Base-by-base conservation (phyloP, 1,140 invertebrate genomes). In the Amyelois transitella region DNA sequence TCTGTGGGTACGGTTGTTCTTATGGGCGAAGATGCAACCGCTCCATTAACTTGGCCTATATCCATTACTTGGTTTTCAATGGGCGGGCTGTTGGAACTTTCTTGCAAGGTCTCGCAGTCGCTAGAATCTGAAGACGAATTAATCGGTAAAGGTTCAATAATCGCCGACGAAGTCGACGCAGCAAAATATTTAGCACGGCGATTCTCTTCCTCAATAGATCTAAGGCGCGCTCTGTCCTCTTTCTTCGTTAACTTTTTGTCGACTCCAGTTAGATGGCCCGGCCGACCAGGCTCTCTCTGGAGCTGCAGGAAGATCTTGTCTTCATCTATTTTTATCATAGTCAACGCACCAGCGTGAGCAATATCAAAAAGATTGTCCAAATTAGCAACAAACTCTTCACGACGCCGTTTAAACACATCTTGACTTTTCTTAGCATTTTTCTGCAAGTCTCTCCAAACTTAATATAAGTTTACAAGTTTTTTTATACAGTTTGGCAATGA, bases 221-320 rank as follows among this genome's bases (percentile, higher is more conserved):
- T 47, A 20, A 47, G 45, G 18, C 45, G 14, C 45, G 45, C 62
- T 18, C 55, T 92, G 54, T 64, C 55, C 66, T 69, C 64, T 63
- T 61, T 74, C 8, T 70, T 62, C 0, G 63, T 19, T 10, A 63
- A 58, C 44, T 66, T 73, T 68, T 74, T 66, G 22, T 71, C 58
- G 19, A 73, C 61, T 32, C 62, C 67, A 1, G 53, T 62, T 61
- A 71, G 64, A 21, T 32, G 43, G 21, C 48, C 67, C 28, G 51
- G 61, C 24, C 62, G 60, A 4, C 59, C 56, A 62, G 53, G 64
- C 43, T 71, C 60, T 73, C 53, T 75, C 14, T 60, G 62, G 45
- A 55, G 50, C 51, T 66, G 44, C 58, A 75, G 67, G 55, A 79
- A 69, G 38, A 64, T 48, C 55, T 49, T 72, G 63, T 75, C 62